phyloP scores from a whole-genome alignment of 2,888 invertebrate genomes.

The Anorthoa munda region DNA sequence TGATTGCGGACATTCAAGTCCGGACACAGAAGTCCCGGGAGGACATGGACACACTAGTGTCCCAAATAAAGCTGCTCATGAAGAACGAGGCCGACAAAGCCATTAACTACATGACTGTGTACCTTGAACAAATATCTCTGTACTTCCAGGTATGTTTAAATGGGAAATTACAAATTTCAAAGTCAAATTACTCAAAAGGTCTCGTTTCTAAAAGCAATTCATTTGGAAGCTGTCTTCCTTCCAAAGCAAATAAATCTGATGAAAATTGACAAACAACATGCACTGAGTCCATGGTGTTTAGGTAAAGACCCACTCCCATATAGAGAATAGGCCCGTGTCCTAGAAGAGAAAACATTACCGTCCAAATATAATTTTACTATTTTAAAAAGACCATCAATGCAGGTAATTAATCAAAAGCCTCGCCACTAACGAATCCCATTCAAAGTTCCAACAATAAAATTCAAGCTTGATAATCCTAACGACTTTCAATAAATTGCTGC shows the following conservation, averaged over 20 bases:
- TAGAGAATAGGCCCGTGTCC: neutral
- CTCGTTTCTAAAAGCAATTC: too few relatives aligned
- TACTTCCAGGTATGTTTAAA: constrained; percentile 83
- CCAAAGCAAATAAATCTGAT: neutral
- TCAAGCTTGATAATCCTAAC: constrained; percentile 4
- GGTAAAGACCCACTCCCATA: neutral
- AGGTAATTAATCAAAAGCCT: neutral
- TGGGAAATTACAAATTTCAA: too few relatives aligned
- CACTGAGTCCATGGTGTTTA: neutral
- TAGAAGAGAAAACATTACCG: neutral
- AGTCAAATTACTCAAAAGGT: too few relatives aligned
- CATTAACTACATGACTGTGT: constrained; percentile 89
- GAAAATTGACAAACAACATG: neutral
- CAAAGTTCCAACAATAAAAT: constrained; percentile 24
- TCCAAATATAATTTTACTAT: neutral
- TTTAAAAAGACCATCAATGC: neutral
- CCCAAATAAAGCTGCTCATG: constrained; percentile 88
- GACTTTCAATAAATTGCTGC: constrained; percentile 30
- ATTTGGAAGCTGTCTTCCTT: neutral
- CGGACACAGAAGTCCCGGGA: constrained; percentile 87
- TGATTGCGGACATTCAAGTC: constrained; percentile 88
- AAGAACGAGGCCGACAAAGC: constrained; percentile 89
- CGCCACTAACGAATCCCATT: neutral
- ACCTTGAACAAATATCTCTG: constrained; percentile 87
- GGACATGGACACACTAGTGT: constrained; percentile 88